phyloP scores from a whole-genome alignment of 2,113 vertebrate species.

The Oostethus manadensis region DNA sequence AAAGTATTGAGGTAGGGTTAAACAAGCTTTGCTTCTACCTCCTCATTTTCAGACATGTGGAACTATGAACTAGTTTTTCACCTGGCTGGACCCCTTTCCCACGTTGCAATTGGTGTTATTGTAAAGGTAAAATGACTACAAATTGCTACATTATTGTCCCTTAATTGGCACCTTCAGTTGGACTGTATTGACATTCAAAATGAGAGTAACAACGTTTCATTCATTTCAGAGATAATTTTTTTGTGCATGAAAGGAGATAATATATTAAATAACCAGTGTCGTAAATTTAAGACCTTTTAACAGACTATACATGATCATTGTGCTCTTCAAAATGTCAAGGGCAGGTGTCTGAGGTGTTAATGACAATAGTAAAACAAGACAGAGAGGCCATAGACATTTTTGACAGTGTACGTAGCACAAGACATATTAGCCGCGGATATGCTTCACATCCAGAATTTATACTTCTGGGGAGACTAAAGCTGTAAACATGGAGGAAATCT shows the following conservation, averaged over 20 bases:
- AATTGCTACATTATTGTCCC: constrained; percentile 1
- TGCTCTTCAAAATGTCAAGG: constrained; percentile 41
- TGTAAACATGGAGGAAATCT: constrained; percentile 31
- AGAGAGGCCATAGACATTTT: constrained; percentile 36
- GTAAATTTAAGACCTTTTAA: constrained; percentile 36
- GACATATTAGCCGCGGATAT: constrained; percentile 4
- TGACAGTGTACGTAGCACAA: constrained; percentile 25
- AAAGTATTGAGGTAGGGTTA: no score
- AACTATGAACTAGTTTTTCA: no score
- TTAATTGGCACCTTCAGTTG: not conserved
- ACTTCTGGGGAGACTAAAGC: constrained; percentile 28
- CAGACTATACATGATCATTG: constrained; percentile 43
- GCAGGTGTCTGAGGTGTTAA: constrained; percentile 43
- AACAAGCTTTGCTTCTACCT: no score
- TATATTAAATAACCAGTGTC: constrained; percentile 27
- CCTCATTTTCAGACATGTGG: no score
- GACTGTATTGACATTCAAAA: not conserved
- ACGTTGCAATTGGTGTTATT: not conserved
- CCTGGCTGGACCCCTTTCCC: no score
- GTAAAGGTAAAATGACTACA: not conserved
- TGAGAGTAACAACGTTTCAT: not conserved
- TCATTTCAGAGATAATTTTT: constrained; percentile 1
- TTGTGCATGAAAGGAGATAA: constrained; percentile 22
- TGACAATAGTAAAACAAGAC: constrained; percentile 37
- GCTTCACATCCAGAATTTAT: constrained; percentile 26